Evolutionary conservation across 1,140 invertebrate genomes (phyloP).

Genomic region (Chionoecetes opilio): DNA sequence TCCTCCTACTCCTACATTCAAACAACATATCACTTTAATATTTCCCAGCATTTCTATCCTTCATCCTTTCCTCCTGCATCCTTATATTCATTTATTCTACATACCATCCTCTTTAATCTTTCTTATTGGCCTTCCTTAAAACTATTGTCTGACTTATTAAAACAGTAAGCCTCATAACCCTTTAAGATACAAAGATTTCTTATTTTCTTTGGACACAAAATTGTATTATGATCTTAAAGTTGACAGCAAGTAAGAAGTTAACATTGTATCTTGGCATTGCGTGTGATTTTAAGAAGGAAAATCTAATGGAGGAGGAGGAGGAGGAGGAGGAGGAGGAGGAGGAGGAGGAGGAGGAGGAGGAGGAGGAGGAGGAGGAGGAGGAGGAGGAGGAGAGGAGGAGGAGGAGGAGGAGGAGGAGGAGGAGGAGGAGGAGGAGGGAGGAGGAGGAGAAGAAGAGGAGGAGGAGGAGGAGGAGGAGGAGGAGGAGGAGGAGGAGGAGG

Average conservation of each 20-base stretch:
- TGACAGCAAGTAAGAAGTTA: too few relatives aligned
- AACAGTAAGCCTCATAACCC: too few relatives aligned
- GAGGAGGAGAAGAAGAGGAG: too few relatives aligned
- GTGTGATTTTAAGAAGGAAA: too few relatives aligned
- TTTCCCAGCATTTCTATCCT: neutral
- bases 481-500: neutral
- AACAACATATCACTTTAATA: neutral
- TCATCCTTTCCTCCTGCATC: neutral
- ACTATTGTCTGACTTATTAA: too few relatives aligned
- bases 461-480: neutral
- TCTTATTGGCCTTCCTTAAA: neutral
- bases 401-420: neutral
- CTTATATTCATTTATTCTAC: neutral
- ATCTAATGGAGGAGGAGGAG: too few relatives aligned
- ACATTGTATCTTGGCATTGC: too few relatives aligned
- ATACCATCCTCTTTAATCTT: neutral
- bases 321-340: too few relatives aligned
- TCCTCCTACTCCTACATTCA: neutral
- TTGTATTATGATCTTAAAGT: too few relatives aligned
- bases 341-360: constrained; percentile 22
- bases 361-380: constrained; percentile 23
- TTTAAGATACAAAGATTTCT: too few relatives aligned
- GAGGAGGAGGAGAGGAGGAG: neutral
- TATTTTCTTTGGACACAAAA: too few relatives aligned
- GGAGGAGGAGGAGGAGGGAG: too few relatives aligned